Base-by-base conservation (phyloP, 2,797 vertebrate genomes). In the Merluccius polli region DNA sequence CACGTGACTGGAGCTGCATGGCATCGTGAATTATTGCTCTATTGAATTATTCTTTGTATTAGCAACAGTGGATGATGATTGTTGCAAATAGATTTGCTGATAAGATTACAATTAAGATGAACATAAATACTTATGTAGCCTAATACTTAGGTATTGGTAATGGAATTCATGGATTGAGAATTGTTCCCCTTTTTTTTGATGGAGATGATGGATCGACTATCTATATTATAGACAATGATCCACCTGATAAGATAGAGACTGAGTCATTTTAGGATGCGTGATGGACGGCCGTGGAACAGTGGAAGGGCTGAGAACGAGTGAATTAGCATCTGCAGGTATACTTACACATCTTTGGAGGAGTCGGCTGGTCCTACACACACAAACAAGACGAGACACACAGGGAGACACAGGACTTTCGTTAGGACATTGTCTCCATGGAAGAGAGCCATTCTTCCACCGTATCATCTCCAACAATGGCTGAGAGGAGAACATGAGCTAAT, bases 331-430 rank as follows among this genome's bases (percentile, higher is more conserved):
- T 52, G 29, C 83, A 69, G 38, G 41, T 76, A 80, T 94, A 97
- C 97, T 97, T 93, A 98, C 97, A 90, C 90, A 89, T 97, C 96
- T 93, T 97, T 98, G 84, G 94, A 92, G 81, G 91, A 90, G 79
- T 96, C 96, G 80, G 94, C 87, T 78, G 96, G 93, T 80, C 95
- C 97, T 97, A 84, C 75, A 83, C 9, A 83, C 10, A 84, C 76
- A 83, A 81, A 77, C 9, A 84, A 12, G 85, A 71, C 33, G 78
- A 83, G 79, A 79, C 63, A 75, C 1, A 16, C 13, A 73, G 8
- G 31, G 0, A 74, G 16, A 31, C 44, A 48, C 44, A 48, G 21
- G 16, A 1, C 18, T 48, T 18, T 48, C 44, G 21, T 48, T 48
- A 48, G 0, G 6, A 24, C 52, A 59, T 59, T 52, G 18, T 1